Base-by-base conservation (phyloP, 2,113 vertebrate genomes). In the Microtus oregoni region DNA sequence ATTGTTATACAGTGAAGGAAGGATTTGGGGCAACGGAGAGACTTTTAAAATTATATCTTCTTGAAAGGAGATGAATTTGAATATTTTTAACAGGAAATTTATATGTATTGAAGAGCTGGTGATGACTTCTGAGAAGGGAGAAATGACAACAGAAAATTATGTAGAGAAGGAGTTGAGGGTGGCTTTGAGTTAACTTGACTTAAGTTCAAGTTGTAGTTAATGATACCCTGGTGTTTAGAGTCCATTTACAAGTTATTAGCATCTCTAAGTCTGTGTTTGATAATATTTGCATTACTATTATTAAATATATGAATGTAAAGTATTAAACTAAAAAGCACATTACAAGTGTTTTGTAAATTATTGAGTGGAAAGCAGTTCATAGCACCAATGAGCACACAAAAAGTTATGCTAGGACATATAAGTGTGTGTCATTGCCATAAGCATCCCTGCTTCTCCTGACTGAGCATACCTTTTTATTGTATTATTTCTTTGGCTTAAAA, bases 21-120 rank as follows among this genome's bases (percentile, higher is more conserved):
- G 24, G 6, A 0, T 44, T 95, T 63, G 83, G 5, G 28, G 32
- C 82, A 32, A 44, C 91, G 77, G 22, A 58, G 13, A 52, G 1
- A 44, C 61, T 58, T 93, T 77, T 79, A 87, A 72, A 70, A 58
- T 61, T 15, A 8, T 82, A 35, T 6, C 72, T 88, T 88, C 15
- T 38, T 44, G 28, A 90, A 76, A 86, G 86, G 38, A 58, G 55
- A 89, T 38, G 32, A 88, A 75, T 3, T 75, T 83, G 17, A 38
- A 68, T 88, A 94, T 75, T 96, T 75, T 96, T 78, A 87, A 2
- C 32, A 90, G 61, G 20, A 88, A 72, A 58, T 7, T 70, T 30
- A 72, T 2, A 86, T 17, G 50, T 50, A 63, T 12, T 55, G 5
- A 72, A 65, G 14, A 63, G 1, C 6, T 6, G 0, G 5, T 79